Percentiles rank a stretch among this genome's conserved stretches.
phyloP scores from a whole-genome alignment of 1,140 invertebrate genomes.

The Asbolus verrucosus region DNA sequence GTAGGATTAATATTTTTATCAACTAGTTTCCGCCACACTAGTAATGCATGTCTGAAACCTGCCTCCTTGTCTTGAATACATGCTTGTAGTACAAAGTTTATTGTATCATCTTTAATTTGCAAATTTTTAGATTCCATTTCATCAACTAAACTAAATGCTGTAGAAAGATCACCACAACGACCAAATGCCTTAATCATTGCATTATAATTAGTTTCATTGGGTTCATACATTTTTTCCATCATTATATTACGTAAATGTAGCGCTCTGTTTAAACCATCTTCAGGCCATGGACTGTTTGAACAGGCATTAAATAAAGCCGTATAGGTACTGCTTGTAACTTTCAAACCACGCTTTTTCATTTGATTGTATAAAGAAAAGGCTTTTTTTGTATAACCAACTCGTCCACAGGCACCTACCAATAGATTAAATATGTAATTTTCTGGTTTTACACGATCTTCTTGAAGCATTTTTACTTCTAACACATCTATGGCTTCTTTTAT shows the following conservation, averaged over 20 bases:
- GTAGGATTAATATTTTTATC: slow-evolving; percentile 74
- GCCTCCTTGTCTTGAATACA: slow-evolving; percentile 81
- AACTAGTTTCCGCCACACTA: slow-evolving; percentile 88
- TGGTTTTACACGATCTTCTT: slow-evolving; percentile 82
- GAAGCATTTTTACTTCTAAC: slow-evolving; percentile 78
- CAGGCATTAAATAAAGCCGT: slow-evolving; percentile 91
- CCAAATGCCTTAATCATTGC: slow-evolving; percentile 93
- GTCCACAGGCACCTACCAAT: slow-evolving; percentile 82
- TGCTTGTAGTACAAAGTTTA: slow-evolving; percentile 85
- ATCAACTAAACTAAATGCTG: slow-evolving; percentile 85
- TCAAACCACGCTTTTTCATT: slow-evolving; percentile 81
- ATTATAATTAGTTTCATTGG: slow-evolving; percentile 86
- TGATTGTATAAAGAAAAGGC: slow-evolving; percentile 85
- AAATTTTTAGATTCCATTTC: slow-evolving; percentile 81
- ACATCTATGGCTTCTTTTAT: slow-evolving; percentile 81
- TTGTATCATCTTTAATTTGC: slow-evolving; percentile 76
- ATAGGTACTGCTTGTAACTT: slow-evolving; percentile 77
- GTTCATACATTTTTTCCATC: slow-evolving; percentile 73
- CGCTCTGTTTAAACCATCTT: slow-evolving; percentile 75
- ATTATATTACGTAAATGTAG: slow-evolving; percentile 75
- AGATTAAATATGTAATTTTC: slow-evolving; percentile 83
- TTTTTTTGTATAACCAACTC: slow-evolving; percentile 84
- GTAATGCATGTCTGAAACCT: slow-evolving; percentile 83
- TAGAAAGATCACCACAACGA: slow-evolving; percentile 78
- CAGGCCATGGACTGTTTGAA: slow-evolving; percentile 78